These are phyloP conservation scores for Ganaspis brasiliensis DNA, from an alignment of 2,888 invertebrate genomes.

Conservation along the genomic window DNA sequence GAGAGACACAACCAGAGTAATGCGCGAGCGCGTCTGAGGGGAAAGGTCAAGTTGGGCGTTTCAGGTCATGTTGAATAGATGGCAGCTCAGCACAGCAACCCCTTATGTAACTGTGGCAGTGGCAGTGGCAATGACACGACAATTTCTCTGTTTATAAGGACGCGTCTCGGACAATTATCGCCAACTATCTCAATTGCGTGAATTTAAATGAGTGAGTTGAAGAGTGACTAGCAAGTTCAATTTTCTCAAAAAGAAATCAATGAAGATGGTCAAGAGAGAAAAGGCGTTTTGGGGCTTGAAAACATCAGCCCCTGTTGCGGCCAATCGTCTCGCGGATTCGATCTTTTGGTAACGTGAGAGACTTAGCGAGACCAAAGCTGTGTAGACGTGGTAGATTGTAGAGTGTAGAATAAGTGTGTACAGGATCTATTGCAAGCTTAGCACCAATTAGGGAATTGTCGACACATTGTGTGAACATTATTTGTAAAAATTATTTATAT, in stretches of 20 bases:
- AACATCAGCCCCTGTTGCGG: not conserved
- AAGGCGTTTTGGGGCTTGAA: not conserved
- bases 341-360: slow-evolving; percentile 52
- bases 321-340: not conserved
- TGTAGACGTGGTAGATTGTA: slow-evolving; percentile 27
- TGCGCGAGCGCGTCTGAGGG: slow-evolving; percentile 49
- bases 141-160: slow-evolving; percentile 40
- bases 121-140: slow-evolving; percentile 58
- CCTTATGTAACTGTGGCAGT: slow-evolving; percentile 54
- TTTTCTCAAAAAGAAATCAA: not conserved
- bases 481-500: not conserved
- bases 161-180: not conserved
- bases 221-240: not conserved
- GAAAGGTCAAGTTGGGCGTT: slow-evolving; percentile 52
- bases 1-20: slow-evolving; percentile 15
- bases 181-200: not conserved
- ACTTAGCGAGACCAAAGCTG: slow-evolving; percentile 52
- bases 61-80: slow-evolving; percentile 67
- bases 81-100: slow-evolving; percentile 61
- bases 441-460: not conserved
- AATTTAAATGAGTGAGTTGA: no score
- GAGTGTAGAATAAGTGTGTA: slow-evolving; percentile 26
- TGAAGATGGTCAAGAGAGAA: not conserved
- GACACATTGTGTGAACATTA: not conserved
- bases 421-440: slow-evolving; percentile 19